Evolutionary conservation across 2,888 invertebrate species (phyloP).

Genomic region (Nysson spinosus): DNA sequence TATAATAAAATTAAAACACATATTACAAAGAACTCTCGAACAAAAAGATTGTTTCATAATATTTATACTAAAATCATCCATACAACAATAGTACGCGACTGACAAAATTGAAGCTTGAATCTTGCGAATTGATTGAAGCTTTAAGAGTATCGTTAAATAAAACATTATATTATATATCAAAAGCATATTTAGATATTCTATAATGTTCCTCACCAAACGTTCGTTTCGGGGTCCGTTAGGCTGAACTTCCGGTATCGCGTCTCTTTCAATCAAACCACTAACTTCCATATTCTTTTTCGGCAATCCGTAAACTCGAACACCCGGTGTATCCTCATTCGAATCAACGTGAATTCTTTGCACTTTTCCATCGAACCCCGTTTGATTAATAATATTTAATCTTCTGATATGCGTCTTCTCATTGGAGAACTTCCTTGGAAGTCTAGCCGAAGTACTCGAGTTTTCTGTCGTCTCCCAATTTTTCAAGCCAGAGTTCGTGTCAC

Average conservation of each 20-base stretch:
- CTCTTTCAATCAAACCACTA: constrained; percentile 44
- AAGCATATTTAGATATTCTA: too few species aligned
- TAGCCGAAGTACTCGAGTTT: background rate
- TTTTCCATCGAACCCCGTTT: constrained; percentile 61
- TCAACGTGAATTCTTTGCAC: constrained; percentile 57
- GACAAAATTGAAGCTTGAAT: too few species aligned
- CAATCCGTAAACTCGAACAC: constrained; percentile 47
- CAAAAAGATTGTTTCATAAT: too few species aligned
- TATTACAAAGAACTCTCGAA: too few species aligned
- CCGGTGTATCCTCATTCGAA: constrained; percentile 40
- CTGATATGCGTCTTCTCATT: constrained; percentile 18
- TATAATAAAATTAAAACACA: too few species aligned
- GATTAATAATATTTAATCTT: constrained; percentile 50
- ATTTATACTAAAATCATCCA: too few species aligned
- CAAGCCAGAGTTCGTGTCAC: background rate
- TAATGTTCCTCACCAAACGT: constrained; percentile 33
- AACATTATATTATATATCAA: too few species aligned
- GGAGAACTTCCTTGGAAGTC: constrained; percentile 20
- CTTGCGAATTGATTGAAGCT: too few species aligned
- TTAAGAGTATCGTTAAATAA: too few species aligned
- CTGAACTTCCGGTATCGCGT: background rate
- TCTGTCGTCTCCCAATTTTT: too few species aligned
- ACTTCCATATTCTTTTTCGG: constrained; percentile 40
- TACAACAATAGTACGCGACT: too few species aligned
- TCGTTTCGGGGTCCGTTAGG: constrained; percentile 1